Percentiles rank a stretch among this genome's conserved stretches.
Conservation (phyloP, 2,797 vertebrate species). For the Odontamblyopus rebecca region DNA sequence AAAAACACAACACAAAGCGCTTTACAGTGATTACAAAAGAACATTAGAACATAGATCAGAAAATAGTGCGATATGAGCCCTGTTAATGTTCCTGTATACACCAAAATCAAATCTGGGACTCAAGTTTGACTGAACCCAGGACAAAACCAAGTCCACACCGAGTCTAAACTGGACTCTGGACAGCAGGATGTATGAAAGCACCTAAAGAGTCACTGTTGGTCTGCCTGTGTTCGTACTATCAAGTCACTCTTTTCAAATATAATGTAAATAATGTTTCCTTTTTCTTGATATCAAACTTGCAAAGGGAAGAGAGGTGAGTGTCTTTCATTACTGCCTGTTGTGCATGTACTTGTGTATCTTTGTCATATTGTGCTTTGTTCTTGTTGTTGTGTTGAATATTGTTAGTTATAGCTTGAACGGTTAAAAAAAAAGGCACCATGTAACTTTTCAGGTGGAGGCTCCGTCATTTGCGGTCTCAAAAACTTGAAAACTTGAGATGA, state of each 20-base stretch:
- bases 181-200: neutral
- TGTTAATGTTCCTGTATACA: no score
- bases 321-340: neutral
- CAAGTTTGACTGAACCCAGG: neutral
- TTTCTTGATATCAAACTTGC: slow-evolving; percentile 47
- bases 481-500: no score
- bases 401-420: neutral
- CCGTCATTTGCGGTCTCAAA: no score
- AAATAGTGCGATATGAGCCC: no score
- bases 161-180: neutral
- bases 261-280: slow-evolving; percentile 6
- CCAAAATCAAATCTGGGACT: neutral
- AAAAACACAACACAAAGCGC: no score
- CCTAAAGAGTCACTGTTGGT: neutral
- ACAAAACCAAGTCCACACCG: no score
- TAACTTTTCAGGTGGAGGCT: no score
- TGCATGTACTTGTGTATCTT: neutral
- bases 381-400: neutral
- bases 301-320: slow-evolving; percentile 91
- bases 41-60: no score
- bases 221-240: neutral
- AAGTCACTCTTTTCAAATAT: neutral
- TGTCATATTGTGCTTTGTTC: neutral
- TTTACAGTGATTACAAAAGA: no score
- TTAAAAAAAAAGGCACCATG: no score